Percentiles rank a stretch among this genome's conserved stretches.
Conservation (phyloP, 2,888 invertebrate genomes). For the Phyto melanocephala region DNA sequence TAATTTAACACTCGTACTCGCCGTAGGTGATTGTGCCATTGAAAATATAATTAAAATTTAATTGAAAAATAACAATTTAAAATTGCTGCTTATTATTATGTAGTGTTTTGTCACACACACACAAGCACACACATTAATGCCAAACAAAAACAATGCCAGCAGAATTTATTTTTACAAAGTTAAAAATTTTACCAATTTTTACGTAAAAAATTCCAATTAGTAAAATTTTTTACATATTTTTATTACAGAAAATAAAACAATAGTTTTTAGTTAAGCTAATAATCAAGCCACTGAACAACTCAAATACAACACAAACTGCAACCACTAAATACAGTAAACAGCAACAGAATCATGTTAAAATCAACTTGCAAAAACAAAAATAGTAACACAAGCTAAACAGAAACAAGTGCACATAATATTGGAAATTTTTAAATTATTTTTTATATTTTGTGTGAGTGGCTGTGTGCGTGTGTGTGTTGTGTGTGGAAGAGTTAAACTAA, state of each 20-base stretch:
- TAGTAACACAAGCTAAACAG: not conserved
- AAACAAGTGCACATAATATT: not conserved
- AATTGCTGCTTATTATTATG: not conserved
- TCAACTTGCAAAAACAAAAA: slow-evolving; percentile 6
- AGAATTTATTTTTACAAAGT: not conserved
- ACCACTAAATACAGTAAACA: not conserved
- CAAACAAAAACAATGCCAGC: not conserved
- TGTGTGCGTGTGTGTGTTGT: not conserved
- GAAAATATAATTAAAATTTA: slow-evolving; percentile 1
- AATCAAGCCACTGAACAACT: slow-evolving; percentile 19
- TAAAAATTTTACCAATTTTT: slow-evolving; percentile 6
- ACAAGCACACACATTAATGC: not conserved
- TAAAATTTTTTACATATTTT: not conserved
- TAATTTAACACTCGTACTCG: not conserved
- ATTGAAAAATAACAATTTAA: slow-evolving; percentile 9
- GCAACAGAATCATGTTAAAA: slow-evolving; percentile 16
- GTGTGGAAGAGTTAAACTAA: not conserved
- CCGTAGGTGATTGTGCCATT: not conserved
- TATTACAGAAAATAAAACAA: not conserved
- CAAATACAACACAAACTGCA: not conserved
- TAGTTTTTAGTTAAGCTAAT: slow-evolving; percentile 46
- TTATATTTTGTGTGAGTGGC: not conserved
- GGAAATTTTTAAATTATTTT: not conserved
- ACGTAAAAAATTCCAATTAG: slow-evolving; percentile 19
- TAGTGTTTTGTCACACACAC: not conserved